Base-by-base conservation (phyloP, 2,113 vertebrate genomes). In the Propithecus coquereli region DNA sequence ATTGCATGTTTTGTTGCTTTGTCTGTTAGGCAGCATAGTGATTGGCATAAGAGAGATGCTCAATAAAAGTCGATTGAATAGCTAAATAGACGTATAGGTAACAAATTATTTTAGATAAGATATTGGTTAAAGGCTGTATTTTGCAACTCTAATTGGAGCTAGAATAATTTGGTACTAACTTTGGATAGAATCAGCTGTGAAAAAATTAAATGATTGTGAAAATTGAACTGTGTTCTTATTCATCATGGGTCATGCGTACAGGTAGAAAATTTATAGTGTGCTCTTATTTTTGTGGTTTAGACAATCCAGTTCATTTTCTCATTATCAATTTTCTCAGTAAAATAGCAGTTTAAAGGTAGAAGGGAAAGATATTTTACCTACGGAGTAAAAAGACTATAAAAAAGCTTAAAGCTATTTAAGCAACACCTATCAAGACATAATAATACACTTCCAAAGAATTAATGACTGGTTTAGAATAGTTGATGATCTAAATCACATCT, bases 401-500 rank as follows among this genome's bases (percentile, higher is more conserved):
- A 89, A 91, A 73, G 4, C 43, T 77, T 91, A 65, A 94, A 91
- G 40, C 43, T 83, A 86, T 87, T 93, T 95, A 96, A 87, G 54
- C 63, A 96, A 71, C 47, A 83, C 45, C 32, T 92, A 54, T 96
- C 91, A 96, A 96, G 7, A 32, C 23, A 25, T 92, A 74, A 87
- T 80, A 8, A 87, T 82, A 8, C 20, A 52, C 80, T 95, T 96
- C 88, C 57, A 87, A 73, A 63, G 57, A 96, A 92, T 97, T 94
- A 94, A 97, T 98, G 92, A 96, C 63, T 2, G 11, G 83, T 74
- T 96, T 77, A 89, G 92, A 94, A 77, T 5, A 87, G 90, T 94
- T 97, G 97, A 97, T 93, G 97, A 86, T 95, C 81, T 98, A 92
- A 97, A 52, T 13, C 94, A 71, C 89, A 94, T 77, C 14, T 95